Evolutionary conservation across 2,113 vertebrate genomes (phyloP), one percentile per base, ranked within the genome.

Genomic region (Romanogobio albipinnatus): DNA sequence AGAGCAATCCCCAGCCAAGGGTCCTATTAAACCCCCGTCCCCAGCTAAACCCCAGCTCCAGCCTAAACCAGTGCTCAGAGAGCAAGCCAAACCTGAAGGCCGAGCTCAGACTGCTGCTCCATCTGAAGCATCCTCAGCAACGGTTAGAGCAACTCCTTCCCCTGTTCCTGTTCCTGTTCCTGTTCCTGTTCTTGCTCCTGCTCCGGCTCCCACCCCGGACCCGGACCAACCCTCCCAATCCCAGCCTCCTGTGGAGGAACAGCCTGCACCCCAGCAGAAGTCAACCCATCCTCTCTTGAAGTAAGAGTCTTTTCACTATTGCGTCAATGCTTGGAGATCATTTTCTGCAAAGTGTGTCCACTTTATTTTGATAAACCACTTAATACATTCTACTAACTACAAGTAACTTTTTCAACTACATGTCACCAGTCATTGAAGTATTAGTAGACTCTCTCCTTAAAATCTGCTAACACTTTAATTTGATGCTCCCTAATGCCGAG

Each of bases 231-330:
- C 59, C 78, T 7, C 26, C 10, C 79, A 83, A 3, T 73, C 85
- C 62, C 76, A 89, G 81, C 88, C 78, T 39, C 78, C 90, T 3
- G 91, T 86, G 80, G 94, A 94, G 71, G 94, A 95, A 43, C 94
- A 94, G 74, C 91, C 90, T 64, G 84, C 85, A 43, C 77, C 91
- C 7, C 93, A 94, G 88, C 93, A 92, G 76, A 95, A 94, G 90
- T 86, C 89, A 19, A 90, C 90, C 59, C 97, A 99, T 86, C 97
- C 98, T 76, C 96, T 98, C 84, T 95, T 99, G 84, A 99, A 99
- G 98, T 99, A 98, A 99, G 97, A 90, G 70, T 85, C 64, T 24
- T 70, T 36, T 26, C 15, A 81, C 85, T 81, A 86, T 90, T 83
- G 10, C n/a, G 26, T 62, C n/a, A 82, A 59, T 71, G 7, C 51